Conservation (phyloP, 2,797 vertebrate species). For the Micromesistius poutassou region DNA sequence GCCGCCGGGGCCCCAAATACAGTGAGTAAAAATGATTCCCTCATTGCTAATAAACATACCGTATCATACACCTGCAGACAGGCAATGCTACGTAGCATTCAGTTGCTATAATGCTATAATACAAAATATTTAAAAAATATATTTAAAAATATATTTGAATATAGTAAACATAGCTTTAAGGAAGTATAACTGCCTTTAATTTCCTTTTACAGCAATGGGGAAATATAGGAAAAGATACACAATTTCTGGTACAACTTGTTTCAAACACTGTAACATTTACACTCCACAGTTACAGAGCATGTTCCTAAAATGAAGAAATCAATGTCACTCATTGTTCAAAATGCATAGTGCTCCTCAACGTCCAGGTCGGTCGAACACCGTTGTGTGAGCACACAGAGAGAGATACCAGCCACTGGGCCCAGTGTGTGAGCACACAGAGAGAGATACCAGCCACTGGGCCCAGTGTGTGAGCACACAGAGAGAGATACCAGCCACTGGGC, state of each 20-base stretch:
- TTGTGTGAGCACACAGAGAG: too few species aligned
- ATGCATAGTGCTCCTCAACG: neutral
- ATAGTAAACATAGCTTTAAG: too few species aligned
- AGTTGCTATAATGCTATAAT: neutral
- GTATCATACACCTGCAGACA: neutral
- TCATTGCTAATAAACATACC: slow-evolving; percentile 19
- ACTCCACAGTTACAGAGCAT: neutral
- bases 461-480: too few species aligned
- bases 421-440: too few species aligned
- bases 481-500: too few species aligned
- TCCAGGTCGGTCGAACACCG: neutral
- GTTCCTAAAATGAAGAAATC: neutral
- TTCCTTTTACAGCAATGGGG: neutral
- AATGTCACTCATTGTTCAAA: neutral
- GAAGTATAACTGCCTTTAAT: neutral
- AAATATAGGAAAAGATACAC: neutral
- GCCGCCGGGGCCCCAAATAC: slow-evolving; percentile 8
- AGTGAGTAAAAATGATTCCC: slow-evolving; percentile 41
- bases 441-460: too few species aligned
- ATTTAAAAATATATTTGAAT: too few species aligned
- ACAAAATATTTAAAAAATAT: neutral
- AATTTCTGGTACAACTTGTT: too few species aligned
- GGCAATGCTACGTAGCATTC: neutral
- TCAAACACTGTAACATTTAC: neutral
- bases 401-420: too few species aligned